phyloP scores from a whole-genome alignment of 2,888 invertebrate genomes.

The Ectemnius cavifrons region DNA sequence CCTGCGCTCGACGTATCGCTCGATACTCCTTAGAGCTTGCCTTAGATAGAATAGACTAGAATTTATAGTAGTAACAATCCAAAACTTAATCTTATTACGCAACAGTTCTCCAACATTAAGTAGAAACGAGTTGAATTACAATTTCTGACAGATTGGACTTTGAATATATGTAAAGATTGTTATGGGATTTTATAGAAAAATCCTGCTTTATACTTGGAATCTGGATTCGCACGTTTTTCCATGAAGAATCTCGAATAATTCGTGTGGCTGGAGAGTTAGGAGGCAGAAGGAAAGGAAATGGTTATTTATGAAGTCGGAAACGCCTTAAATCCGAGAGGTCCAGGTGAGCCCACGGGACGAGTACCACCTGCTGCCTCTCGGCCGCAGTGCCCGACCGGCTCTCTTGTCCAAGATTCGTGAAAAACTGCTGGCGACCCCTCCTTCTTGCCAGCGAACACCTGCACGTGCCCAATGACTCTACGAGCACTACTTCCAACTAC shows the following conservation, averaged over 20 bases:
- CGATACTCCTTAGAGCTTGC: background rate
- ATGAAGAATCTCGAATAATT: background rate
- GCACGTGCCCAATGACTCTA: slow-evolving; percentile 46
- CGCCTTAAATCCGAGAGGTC: slow-evolving; percentile 54
- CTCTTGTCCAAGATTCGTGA: slow-evolving; percentile 44
- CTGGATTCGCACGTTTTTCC: background rate
- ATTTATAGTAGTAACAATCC: no score
- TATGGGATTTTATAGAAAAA: no score
- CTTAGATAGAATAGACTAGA: no score
- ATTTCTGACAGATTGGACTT: no score
- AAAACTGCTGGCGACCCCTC: slow-evolving; percentile 47
- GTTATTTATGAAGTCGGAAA: slow-evolving; percentile 60
- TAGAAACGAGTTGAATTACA: no score
- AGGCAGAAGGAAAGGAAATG: slow-evolving; percentile 21
- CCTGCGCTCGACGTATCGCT: slow-evolving; percentile 5
- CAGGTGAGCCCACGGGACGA: slow-evolving; percentile 62
- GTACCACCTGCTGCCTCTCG: slow-evolving; percentile 67
- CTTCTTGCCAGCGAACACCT: slow-evolving; percentile 47
- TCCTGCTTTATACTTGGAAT: background rate
- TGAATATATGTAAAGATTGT: no score
- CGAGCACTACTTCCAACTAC: slow-evolving; percentile 24
- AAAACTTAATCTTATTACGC: no score
- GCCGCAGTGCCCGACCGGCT: slow-evolving; percentile 42
- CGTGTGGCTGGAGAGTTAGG: slow-evolving; percentile 3
- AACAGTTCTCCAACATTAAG: no score